Base-by-base conservation (phyloP, 2,113 vertebrate genomes). In the Myrmecobius fasciatus region DNA sequence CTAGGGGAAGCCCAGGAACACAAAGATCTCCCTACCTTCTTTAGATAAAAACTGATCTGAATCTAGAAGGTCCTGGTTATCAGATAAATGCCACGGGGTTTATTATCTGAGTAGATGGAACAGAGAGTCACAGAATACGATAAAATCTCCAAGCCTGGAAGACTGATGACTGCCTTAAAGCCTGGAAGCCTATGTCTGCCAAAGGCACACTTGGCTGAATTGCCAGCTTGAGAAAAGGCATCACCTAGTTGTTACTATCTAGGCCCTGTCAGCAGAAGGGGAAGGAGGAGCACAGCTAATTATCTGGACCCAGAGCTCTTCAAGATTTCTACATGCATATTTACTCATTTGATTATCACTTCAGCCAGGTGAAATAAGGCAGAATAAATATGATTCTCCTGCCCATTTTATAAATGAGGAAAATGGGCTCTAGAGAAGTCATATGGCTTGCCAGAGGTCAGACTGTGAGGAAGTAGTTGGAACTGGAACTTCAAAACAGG, bases 81-180 rank as follows among this genome's bases (percentile, higher is more conserved):
- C 89, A 91, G 92, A 89, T 60, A 95, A 14, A 91, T 48, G 14
- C 20, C 53, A n/a, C 56, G 48, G 90, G 51, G 31, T 52, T 93
- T 95, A 53, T 53, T 49, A 48, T 53, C 17, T 2, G 36, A 83
- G n/a, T 22, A n/a, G 36, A n/a, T 9, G 3, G 36, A 43, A 43
- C 67, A 83, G n/a, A 20, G 90, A 25, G 92, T 91, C 89, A 53
- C 0, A 0, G 11, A 51, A 56, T 26, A 14, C 53, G 93, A 95
- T 60, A 90, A 96, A 53, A 89, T 92, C 36, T 20, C 25, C 22
- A 20, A 83, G 67, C 14, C 2, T 83, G 36, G 67, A 83, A n/a
- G 36, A 17, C 60, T 67, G 49, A 67, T 14, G 54, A 26, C 26
- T 31, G 9, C 54, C 67, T n/a, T 83, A n/a, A 20, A 83, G 67